Evolutionary conservation across 2,888 invertebrate genomes (phyloP).

Genomic region (Acrobasis consociella): DNA sequence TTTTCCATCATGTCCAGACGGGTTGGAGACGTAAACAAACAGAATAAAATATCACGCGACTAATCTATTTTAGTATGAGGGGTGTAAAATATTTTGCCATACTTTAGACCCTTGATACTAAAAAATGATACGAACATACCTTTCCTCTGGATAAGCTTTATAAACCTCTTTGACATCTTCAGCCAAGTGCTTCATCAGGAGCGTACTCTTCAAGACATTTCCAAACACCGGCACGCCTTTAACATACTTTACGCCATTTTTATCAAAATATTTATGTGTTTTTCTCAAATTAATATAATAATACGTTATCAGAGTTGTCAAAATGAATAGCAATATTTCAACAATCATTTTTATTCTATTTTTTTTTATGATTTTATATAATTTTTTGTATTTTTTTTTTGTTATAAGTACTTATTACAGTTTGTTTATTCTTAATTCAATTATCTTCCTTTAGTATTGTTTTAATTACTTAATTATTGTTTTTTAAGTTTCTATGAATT

Average conservation of each 20-base stretch:
- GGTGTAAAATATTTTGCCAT: too few species aligned
- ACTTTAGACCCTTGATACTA: slow-evolving; percentile 22
- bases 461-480: too few species aligned
- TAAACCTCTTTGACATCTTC: slow-evolving; percentile 37
- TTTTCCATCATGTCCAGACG: too few species aligned
- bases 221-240: slow-evolving; percentile 40
- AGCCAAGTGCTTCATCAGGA: slow-evolving; percentile 32
- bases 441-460: too few species aligned
- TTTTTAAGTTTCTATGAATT: too few species aligned
- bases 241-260: slow-evolving; percentile 47
- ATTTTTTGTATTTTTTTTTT: too few species aligned
- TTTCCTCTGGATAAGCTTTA: slow-evolving; percentile 37
- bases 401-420: too few species aligned
- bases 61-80: too few species aligned
- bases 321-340: slow-evolving; percentile 42
- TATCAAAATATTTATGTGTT: slow-evolving; percentile 43
- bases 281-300: slow-evolving; percentile 43
- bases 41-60: too few species aligned
- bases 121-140: slow-evolving; percentile 28
- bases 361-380: neutral
- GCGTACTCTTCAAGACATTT: slow-evolving; percentile 30
- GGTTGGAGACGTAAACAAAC: too few species aligned
- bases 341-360: slow-evolving; percentile 42
- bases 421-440: too few species aligned
- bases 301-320: slow-evolving; percentile 41